phyloP scores from a whole-genome alignment of 1,140 invertebrate genomes.

The Ceratosolen fusciceps region DNA sequence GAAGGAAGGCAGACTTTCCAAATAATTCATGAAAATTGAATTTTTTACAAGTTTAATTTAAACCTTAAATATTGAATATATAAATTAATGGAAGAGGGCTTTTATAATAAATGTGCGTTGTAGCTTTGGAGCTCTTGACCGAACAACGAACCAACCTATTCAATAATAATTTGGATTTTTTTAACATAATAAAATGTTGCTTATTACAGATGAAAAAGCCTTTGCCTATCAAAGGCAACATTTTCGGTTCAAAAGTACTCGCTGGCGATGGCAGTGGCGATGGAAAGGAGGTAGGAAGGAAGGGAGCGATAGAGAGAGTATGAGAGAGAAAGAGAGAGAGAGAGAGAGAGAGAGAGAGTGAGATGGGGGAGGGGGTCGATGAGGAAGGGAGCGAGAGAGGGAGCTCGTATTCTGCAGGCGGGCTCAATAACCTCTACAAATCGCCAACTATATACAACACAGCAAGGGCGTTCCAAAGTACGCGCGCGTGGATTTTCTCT shows the following conservation, averaged over 20 bases:
- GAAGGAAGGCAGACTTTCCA: not conserved
- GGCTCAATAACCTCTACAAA: slow-evolving; percentile 28
- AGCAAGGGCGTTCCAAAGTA: slow-evolving; percentile 6
- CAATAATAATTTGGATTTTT: too few relatives aligned
- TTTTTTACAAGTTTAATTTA: not conserved
- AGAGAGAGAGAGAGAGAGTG: not conserved
- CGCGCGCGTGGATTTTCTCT: slow-evolving; percentile 19
- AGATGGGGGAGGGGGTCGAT: too few relatives aligned
- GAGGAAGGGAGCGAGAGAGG: too few relatives aligned
- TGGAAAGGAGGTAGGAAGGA: too few relatives aligned
- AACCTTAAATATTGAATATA: too few relatives aligned
- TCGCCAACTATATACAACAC: not conserved
- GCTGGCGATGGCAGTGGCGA: too few relatives aligned
- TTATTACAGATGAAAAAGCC: not conserved
- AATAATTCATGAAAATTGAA: not conserved
- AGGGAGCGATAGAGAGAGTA: not conserved
- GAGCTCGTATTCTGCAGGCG: slow-evolving; percentile 30
- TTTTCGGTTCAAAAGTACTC: not conserved
- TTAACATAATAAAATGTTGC: too few relatives aligned
- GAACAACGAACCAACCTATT: too few relatives aligned
- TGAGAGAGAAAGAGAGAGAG: not conserved
- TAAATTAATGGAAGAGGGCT: too few relatives aligned
- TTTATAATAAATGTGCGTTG: too few relatives aligned
- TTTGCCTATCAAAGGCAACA: not conserved
- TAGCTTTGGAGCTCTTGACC: too few relatives aligned